Evolutionary conservation across 2,113 vertebrate genomes (phyloP).

Genomic region (Rhea americana): DNA sequence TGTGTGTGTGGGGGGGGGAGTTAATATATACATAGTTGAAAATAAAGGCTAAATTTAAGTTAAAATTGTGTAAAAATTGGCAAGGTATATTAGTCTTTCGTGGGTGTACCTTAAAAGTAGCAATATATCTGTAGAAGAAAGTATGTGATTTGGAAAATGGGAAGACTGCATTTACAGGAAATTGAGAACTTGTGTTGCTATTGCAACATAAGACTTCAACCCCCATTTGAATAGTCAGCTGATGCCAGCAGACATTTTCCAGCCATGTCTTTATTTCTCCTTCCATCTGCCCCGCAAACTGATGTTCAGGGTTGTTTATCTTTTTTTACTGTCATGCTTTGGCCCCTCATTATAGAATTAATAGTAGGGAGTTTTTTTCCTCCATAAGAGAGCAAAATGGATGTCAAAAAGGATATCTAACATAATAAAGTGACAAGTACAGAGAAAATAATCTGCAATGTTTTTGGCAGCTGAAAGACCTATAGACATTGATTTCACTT

Average conservation of each 20-base stretch:
- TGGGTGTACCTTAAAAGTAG: background rate
- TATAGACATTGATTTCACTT: background rate
- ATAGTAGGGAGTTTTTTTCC: background rate
- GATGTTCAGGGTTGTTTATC: background rate
- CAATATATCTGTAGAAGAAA: background rate
- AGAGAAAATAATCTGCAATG: background rate
- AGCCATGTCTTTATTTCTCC: background rate
- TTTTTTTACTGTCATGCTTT: background rate
- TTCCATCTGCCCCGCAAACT: background rate
- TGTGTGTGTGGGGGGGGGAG: background rate
- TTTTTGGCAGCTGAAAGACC: background rate
- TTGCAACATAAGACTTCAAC: constrained; percentile 40
- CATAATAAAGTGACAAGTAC: background rate
- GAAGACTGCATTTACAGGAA: constrained; percentile 29
- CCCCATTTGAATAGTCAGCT: constrained; percentile 21
- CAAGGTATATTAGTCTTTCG: background rate
- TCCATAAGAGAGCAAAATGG: background rate
- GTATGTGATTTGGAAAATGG: background rate
- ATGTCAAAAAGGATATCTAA: background rate
- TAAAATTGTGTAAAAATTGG: background rate
- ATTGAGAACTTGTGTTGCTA: background rate
- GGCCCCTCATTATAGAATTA: background rate
- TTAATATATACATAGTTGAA: background rate
- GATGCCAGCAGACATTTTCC: constrained; percentile 37
- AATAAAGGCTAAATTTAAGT: background rate